phyloP scores from a whole-genome alignment of 2,888 invertebrate genomes.

The Eupeodes luniger region DNA sequence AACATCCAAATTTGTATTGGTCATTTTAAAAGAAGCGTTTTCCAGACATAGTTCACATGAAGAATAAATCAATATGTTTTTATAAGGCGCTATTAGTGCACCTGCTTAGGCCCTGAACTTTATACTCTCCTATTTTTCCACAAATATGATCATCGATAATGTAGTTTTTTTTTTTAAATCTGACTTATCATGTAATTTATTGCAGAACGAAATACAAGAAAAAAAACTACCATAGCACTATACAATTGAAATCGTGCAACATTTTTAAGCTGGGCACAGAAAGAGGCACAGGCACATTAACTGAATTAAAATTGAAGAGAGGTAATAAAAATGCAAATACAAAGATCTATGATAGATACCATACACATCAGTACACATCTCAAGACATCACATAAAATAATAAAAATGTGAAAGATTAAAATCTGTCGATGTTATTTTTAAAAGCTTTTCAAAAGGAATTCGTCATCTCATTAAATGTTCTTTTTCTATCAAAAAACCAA shows the following conservation, averaged over 20 bases:
- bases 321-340: slow-evolving; percentile 69
- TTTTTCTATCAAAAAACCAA: too few relatives aligned
- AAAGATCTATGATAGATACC: slow-evolving; percentile 52
- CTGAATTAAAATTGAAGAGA: slow-evolving; percentile 14
- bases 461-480: slow-evolving; percentile 58
- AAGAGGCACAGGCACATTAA: not conserved
- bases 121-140: too few relatives aligned
- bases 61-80: too few relatives aligned
- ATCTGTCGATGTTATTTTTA: slow-evolving; percentile 12
- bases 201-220: not conserved
- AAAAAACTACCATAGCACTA: too few relatives aligned
- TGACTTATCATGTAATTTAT: slow-evolving; percentile 50
- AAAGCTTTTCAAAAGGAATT: slow-evolving; percentile 44
- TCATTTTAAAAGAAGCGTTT: too few relatives aligned
- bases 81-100: not conserved
- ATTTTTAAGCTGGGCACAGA: not conserved
- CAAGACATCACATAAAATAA: slow-evolving; percentile 8
- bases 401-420: slow-evolving; percentile 48
- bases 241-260: slow-evolving; percentile 23
- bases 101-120: not conserved
- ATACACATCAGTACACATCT: not conserved
- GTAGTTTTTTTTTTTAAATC: slow-evolving; percentile 23
- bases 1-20: too few relatives aligned
- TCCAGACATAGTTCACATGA: too few relatives aligned
- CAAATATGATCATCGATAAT: too few relatives aligned